These are phyloP conservation scores for Lontra canadensis DNA, from an alignment of 2,113 vertebrate species.

Conservation along the genomic window DNA sequence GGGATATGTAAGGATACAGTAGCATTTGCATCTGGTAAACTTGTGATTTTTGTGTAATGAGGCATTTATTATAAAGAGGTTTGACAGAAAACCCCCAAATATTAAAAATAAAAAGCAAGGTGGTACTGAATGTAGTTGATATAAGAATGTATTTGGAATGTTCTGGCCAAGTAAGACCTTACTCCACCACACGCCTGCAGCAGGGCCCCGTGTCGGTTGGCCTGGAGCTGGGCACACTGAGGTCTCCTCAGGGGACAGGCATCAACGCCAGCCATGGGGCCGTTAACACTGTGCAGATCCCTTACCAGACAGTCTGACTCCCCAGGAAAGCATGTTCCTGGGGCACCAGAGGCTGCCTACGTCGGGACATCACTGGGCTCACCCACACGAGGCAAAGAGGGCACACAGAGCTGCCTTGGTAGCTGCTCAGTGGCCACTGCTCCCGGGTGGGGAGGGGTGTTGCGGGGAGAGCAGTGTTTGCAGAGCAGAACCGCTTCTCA, in stretches of 20 bases:
- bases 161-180: neutral
- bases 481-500: neutral
- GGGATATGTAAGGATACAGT: neutral
- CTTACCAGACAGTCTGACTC: neutral
- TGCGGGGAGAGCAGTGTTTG: neutral
- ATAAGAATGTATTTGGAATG: neutral
- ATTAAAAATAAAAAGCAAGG: neutral
- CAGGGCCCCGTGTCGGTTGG: neutral
- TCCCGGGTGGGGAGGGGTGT: neutral
- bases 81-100: slow-evolving; percentile 32
- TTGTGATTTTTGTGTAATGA: neutral
- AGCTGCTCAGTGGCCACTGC: neutral
- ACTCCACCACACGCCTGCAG: neutral
- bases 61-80: slow-evolving; percentile 3
- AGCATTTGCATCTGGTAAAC: neutral
- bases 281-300: neutral
- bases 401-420: neutral
- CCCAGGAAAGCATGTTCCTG: neutral
- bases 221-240: neutral
- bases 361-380: neutral
- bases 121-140: neutral
- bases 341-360: neutral
- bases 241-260: neutral
- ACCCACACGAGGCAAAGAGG: neutral
- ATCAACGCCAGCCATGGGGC: neutral